These are phyloP conservation scores for Notospermus geniculatus DNA, from an alignment of 1,140 invertebrate genomes.

Conservation along the genomic window DNA sequence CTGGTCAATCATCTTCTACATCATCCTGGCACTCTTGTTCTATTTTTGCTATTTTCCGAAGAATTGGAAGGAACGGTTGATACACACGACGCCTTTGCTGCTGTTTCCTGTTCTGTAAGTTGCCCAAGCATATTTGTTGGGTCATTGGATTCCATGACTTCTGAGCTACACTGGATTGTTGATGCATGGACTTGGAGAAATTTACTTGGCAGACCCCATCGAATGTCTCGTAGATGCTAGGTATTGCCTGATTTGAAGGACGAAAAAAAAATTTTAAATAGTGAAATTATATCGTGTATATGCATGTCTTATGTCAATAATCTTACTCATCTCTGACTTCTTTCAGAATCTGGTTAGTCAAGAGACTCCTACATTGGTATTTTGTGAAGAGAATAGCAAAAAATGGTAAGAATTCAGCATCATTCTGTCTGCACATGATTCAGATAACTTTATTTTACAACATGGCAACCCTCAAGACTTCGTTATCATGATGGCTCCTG, in stretches of 20 bases:
- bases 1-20: slow-evolving; percentile 76
- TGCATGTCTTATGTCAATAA: too few relatives aligned
- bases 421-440: not conserved
- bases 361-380: slow-evolving; percentile 80
- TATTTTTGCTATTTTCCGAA: slow-evolving; percentile 77
- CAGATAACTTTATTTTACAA: too few relatives aligned
- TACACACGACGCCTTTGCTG: slow-evolving; percentile 71
- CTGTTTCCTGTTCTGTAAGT: slow-evolving; percentile 79
- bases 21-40: slow-evolving; percentile 70
- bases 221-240: not conserved
- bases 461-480: too few relatives aligned
- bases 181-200: not conserved
- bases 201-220: not conserved
- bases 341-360: slow-evolving; percentile 75
- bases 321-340: too few relatives aligned
- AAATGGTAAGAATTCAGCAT: slow-evolving; percentile 62
- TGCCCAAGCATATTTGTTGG: slow-evolving; percentile 1
- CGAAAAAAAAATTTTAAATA: too few relatives aligned
- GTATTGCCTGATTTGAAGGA: too few relatives aligned
- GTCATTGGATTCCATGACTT: too few relatives aligned
- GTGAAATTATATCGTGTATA: too few relatives aligned
- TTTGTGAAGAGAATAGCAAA: slow-evolving; percentile 78
- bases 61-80: slow-evolving; percentile 66
- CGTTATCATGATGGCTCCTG: too few relatives aligned
- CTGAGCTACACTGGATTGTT: not conserved